Conservation (phyloP, 2,797 vertebrate species). For the Muscicapa comitata region DNA sequence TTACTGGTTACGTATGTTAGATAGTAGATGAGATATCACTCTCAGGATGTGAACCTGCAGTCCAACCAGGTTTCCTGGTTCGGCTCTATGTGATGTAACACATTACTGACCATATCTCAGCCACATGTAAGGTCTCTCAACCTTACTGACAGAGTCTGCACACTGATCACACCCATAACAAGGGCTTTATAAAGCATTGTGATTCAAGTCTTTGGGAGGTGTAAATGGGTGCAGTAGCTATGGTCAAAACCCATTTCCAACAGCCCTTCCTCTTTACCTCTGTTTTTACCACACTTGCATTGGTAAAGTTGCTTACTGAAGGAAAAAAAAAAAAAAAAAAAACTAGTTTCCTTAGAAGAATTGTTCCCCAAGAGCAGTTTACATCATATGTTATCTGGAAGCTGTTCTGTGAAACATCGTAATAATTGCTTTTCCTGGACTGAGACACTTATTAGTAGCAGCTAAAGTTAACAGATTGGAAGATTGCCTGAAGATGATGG, state of each 20-base stretch:
- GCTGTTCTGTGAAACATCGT: constrained; percentile 80
- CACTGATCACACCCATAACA: not conserved
- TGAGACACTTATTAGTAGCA: constrained; percentile 90
- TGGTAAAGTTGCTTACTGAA: not conserved
- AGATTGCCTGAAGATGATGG: constrained; percentile 80
- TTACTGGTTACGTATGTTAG: not conserved
- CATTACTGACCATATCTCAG: not conserved
- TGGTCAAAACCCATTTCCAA: not conserved
- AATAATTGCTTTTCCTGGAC: constrained; percentile 84
- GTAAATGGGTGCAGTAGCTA: not conserved
- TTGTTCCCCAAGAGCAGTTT: constrained; percentile 21
- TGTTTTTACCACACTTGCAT: not conserved
- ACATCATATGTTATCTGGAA: constrained; percentile 68
- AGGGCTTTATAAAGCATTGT: not conserved
- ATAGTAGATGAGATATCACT: not conserved
- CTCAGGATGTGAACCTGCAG: not conserved
- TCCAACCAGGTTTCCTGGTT: not conserved
- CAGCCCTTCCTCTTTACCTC: not conserved
- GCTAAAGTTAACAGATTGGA: constrained; percentile 82
- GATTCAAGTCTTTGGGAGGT: not conserved
- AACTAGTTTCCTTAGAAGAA: not conserved
- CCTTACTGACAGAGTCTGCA: not conserved
- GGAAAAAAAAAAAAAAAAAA: not conserved
- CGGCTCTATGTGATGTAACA: not conserved
- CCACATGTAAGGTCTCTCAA: not conserved